Evolutionary conservation across 2,113 vertebrate species (phyloP).

Genomic region (Notothenia coriiceps): DNA sequence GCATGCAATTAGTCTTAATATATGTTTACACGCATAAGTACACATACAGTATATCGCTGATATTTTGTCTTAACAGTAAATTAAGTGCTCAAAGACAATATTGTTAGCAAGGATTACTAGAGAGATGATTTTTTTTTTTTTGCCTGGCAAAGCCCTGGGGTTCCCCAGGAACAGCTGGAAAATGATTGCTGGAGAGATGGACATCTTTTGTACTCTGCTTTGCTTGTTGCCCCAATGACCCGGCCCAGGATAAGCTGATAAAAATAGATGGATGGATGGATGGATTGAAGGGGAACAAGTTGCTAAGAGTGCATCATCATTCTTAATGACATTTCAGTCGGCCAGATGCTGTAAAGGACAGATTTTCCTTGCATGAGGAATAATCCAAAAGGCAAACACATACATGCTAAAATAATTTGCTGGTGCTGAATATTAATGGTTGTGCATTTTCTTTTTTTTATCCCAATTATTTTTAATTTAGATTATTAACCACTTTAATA

Average conservation of each 20-base stretch:
- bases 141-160: too few species aligned
- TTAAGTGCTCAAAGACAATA: not conserved
- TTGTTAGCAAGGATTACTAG: not conserved
- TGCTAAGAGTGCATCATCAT: constrained; percentile 1
- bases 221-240: too few species aligned
- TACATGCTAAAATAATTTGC: not conserved
- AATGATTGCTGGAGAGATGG: too few species aligned
- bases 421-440: not conserved
- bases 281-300: too few species aligned
- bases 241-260: too few species aligned
- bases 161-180: too few species aligned
- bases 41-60: not conserved
- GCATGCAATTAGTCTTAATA: not conserved
- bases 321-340: constrained; percentile 13
- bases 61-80: not conserved
- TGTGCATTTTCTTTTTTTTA: not conserved
- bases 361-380: not conserved
- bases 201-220: too few species aligned
- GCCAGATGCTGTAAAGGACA: not conserved
- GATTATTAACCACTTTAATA: not conserved
- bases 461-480: not conserved
- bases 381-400: not conserved
- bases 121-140: too few species aligned
- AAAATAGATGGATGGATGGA: too few species aligned
- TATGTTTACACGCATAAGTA: constrained; percentile 1